Evolutionary conservation across 2,113 vertebrate genomes (phyloP).

Genomic region (cat (Felis catus)): DNA sequence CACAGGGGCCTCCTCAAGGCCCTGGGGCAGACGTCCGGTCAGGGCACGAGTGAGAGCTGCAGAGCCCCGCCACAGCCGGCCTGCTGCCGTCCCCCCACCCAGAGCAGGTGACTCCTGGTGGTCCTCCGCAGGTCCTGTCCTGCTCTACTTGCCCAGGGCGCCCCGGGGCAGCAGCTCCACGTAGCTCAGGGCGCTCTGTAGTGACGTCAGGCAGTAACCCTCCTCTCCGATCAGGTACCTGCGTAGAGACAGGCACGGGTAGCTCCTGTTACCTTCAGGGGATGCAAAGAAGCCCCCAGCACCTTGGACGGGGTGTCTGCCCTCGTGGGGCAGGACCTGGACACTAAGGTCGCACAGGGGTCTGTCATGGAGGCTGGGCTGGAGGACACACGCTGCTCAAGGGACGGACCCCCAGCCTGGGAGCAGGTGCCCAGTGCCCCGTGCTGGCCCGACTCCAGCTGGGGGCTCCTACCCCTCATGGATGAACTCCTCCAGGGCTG

Average conservation of each 20-base stretch:
- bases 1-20: neutral
- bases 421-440: too few species aligned
- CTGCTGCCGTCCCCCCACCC: fast-evolving
- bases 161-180: constrained; percentile 89
- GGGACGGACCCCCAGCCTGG: neutral
- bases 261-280: neutral
- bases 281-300: fast-evolving
- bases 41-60: neutral
- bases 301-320: neutral
- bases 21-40: neutral
- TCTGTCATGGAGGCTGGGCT: neutral
- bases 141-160: constrained; percentile 37
- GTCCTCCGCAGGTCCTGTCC: neutral
- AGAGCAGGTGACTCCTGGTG: fast-evolving
- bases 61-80: neutral
- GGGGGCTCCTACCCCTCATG: constrained; percentile 91
- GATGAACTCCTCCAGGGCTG: constrained; percentile 96
- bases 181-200: constrained; percentile 94
- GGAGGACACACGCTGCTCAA: neutral
- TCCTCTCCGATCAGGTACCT: constrained; percentile 97
- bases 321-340: neutral
- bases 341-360: neutral
- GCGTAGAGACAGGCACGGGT: neutral
- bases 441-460: neutral
- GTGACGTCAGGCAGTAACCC: constrained; percentile 96